Percentiles rank a stretch among this genome's conserved stretches.
phyloP scores from a whole-genome alignment of 2,888 invertebrate species.

The Tortricodes alternella region DNA sequence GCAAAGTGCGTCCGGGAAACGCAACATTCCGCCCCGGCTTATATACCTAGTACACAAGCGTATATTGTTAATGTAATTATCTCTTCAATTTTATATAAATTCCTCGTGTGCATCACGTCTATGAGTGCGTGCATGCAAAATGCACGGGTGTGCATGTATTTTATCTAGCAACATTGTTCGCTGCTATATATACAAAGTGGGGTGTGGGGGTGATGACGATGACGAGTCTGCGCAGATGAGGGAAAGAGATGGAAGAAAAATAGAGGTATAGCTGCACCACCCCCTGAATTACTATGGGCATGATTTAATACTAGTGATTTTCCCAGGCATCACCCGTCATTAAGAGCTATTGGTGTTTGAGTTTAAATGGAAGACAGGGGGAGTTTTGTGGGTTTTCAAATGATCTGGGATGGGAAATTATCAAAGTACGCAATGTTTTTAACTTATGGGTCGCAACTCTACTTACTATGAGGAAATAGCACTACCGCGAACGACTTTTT shows the following conservation, averaged over 20 bases:
- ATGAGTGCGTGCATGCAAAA: slow-evolving; percentile 39
- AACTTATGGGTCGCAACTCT: too few relatives aligned
- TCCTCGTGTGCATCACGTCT: slow-evolving; percentile 40
- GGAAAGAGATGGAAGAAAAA: slow-evolving; percentile 55
- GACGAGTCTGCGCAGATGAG: slow-evolving; percentile 68
- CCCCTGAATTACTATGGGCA: slow-evolving; percentile 38
- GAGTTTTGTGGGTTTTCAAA: background rate
- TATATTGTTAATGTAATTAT: slow-evolving; percentile 74
- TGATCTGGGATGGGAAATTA: background rate
- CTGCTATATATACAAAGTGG: slow-evolving; percentile 70
- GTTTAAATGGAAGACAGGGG: background rate
- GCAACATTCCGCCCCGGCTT: slow-evolving; percentile 27
- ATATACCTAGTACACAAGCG: slow-evolving; percentile 32
- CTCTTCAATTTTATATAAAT: slow-evolving; percentile 74
- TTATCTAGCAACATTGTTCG: slow-evolving; percentile 66
- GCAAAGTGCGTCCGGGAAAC: slow-evolving; percentile 6
- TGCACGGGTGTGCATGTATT: slow-evolving; percentile 58
- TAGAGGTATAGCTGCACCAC: slow-evolving; percentile 30
- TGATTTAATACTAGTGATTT: slow-evolving; percentile 60
- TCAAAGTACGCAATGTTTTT: too few relatives aligned
- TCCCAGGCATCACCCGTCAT: slow-evolving; percentile 48
- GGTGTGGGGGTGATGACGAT: slow-evolving; percentile 68
- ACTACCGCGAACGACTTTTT: too few relatives aligned
- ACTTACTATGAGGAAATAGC: too few relatives aligned
- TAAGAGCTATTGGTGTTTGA: slow-evolving; percentile 41